Evolutionary conservation across 2,888 invertebrate species (phyloP).

Genomic region (Melanostoma scalare): DNA sequence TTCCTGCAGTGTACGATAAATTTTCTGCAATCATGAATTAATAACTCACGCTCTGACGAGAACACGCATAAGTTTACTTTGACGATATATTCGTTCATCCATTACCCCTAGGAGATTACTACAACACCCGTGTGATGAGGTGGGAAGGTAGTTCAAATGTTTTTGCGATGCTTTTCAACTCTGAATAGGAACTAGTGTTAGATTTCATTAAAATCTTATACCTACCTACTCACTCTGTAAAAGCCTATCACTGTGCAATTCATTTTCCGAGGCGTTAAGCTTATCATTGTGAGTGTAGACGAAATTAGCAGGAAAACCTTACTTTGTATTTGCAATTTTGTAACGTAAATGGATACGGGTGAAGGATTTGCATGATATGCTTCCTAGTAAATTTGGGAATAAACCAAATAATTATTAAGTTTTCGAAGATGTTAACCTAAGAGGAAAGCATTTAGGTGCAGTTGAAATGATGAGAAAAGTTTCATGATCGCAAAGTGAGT

Average conservation of each 20-base stretch:
- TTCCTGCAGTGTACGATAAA: background rate
- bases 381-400: constrained; percentile 47
- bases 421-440: constrained; percentile 42
- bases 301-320: constrained; percentile 21
- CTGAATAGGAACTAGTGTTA: constrained; percentile 29
- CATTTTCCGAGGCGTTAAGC: constrained; percentile 52
- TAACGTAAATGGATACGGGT: constrained; percentile 13
- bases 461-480: constrained; percentile 30
- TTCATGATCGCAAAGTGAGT: background rate
- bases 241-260: constrained; percentile 53
- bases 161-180: constrained; percentile 35
- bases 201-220: constrained; percentile 35
- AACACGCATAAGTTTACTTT: constrained; percentile 46
- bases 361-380: constrained; percentile 29
- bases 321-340: constrained; percentile 14
- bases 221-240: constrained; percentile 7
- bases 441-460: background rate
- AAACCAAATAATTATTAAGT: constrained; percentile 55
- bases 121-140: background rate
- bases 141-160: constrained; percentile 8
- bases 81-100: constrained; percentile 25
- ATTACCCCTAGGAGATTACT: background rate
- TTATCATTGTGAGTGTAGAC: constrained; percentile 22
- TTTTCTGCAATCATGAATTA: constrained; percentile 51
- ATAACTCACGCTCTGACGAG: constrained; percentile 34